Evolutionary conservation across 2,113 vertebrate species (phyloP), one percentile per base, ranked within the genome.

Genomic region (Ploceus nigricollis): DNA sequence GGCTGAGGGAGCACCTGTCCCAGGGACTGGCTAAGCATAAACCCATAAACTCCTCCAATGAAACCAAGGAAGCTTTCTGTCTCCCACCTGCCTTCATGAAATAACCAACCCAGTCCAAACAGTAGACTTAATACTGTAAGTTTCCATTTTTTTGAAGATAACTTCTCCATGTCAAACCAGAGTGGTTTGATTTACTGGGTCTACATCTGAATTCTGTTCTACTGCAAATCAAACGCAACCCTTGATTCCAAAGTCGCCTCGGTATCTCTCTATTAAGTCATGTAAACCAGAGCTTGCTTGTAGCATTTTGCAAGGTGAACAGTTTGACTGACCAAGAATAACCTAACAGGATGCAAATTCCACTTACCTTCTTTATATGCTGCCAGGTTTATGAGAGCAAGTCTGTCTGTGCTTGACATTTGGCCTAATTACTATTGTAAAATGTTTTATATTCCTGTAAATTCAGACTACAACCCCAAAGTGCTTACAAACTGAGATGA

Each of bases 271-370:
- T 50, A 33, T 15, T 75, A 82, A 48, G 50, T 47, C 63, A 91
- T 1, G 1, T 33, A 73, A 93, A 18, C 39, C 47, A 88, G 53
- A 54, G 40, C 37, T 77, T 45, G 11, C 58, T 39, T 13, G 13
- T 8, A 82, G 70, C 78, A 17, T 23, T 87, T 39, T 5, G 22
- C 53, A 84, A 93, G 45, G 83, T 72, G 83, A 96, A 76, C n/a
- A 65, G 57, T 94, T 79, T 87, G 66, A 23, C 39, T 93, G 81
- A 88, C 42, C 87, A 94, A 93, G 75, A 94, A 77, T 18, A 94
- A 90, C 37, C 53, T 53, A 65, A 48, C 23, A 13, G 22, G 33
- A 85, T 70, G 63, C 37, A 93, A 96, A 91, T 88, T 90, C 63
- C 24, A 82, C 27, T 61, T 75, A n/a, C 27, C 12, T 28, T 35